phyloP scores from a whole-genome alignment of 2,797 vertebrate genomes.

The Otolemur crassicaudatus region DNA sequence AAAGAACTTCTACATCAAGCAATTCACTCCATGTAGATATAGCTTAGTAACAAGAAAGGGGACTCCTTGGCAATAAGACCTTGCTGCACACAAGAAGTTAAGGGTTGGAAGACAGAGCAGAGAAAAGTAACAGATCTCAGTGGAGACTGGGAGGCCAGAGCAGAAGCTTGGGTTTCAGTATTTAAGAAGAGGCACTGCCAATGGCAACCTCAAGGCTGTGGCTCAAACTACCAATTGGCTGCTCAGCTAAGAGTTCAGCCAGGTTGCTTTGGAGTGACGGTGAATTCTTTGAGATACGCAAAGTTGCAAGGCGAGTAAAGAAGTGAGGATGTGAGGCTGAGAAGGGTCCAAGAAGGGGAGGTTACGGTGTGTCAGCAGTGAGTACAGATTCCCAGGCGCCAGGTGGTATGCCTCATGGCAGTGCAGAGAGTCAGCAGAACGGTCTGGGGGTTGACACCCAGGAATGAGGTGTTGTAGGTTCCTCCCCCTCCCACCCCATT shows the following conservation, averaged over 20 bases:
- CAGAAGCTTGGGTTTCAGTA: not conserved
- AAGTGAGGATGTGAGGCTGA: not conserved
- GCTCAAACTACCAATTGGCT: not conserved
- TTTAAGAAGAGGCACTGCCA: not conserved
- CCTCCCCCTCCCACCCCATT: not conserved
- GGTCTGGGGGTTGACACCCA: not conserved
- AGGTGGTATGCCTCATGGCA: not conserved
- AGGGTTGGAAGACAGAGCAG: not conserved
- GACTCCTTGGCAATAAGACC: not conserved
- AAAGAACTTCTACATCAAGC: not conserved
- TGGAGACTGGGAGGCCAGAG: not conserved
- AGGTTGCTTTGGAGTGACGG: not conserved
- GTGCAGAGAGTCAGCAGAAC: not conserved
- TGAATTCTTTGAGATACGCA: not conserved
- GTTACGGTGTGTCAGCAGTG: rapidly evolving
- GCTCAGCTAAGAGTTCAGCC: not conserved
- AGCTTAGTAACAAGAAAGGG: not conserved
- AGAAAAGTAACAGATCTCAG: not conserved
- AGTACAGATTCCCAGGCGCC: not conserved
- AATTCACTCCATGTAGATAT: not conserved
- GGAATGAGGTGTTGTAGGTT: not conserved
- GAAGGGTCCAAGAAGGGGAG: not conserved
- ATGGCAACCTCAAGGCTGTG: not conserved
- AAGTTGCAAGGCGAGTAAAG: not conserved
- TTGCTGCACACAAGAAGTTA: not conserved